Evolutionary conservation across 1,140 invertebrate species (phyloP), one percentile per base, ranked within the genome.

Genomic region (Dendroctonus valens): DNA sequence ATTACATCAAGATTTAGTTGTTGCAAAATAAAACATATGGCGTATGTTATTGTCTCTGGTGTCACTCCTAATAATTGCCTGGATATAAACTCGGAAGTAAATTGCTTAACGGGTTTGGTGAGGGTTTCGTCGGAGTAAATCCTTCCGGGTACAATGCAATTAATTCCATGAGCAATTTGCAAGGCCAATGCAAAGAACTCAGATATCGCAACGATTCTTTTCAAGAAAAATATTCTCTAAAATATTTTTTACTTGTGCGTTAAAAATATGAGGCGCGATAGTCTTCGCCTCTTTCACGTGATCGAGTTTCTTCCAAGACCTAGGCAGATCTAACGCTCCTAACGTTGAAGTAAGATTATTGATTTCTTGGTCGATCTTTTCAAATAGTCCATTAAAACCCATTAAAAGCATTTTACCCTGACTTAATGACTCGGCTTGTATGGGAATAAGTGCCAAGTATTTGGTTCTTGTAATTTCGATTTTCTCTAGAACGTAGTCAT

Each of bases 351-450:
- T 79, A 15, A 90, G 71, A 40, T 81, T 82, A 8, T 84, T 81
- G 5, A 84, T 83, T 59, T 87, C 83, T 70, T 86, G 81, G 69
- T 86, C 86, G 5, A 94, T 79, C 67, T 91, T 89, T 39, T 90
- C 89, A 77, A 94, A 94, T 6, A 94, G 80, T 0, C 92, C 91
- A 78, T 93, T 91, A 77, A 94, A 93, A 9, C 91, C 92, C 90
- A 94, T 91, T 2, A 94, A 79, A 42, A 95, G 79, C 91, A 93
- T 93, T 72, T 92, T 89, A 1, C 92, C 93, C 5, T 87, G 84
- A 2, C 85, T 86, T 63, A 91, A 76, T 2, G 73, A 62, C 14
- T 75, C 74, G 5, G 70, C 66, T 53, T 73, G 67, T 14, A 63
- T 62, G 48, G 75, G 73, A 1, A 89, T 74, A n/a, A 90, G 75